These are phyloP conservation scores for Plebejus anna DNA, from an alignment of 2,888 invertebrate genomes.

Conservation along the genomic window DNA sequence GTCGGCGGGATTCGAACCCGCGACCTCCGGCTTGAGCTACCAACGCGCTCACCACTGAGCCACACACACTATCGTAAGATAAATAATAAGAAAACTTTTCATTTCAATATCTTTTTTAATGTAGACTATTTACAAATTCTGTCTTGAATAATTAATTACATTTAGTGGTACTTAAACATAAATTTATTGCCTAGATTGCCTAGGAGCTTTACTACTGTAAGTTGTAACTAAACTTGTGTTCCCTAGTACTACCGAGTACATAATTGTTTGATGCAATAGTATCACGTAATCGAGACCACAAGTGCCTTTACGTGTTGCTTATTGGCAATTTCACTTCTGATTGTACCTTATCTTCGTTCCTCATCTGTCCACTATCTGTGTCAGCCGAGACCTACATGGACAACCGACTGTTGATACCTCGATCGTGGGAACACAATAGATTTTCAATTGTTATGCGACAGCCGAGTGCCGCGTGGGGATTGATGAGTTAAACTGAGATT, in stretches of 20 bases:
- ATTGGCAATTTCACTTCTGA: slow-evolving; percentile 10
- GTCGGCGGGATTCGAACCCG: no score
- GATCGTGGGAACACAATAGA: no score
- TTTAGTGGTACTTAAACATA: not conserved
- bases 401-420: no score
- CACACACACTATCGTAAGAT: no score
- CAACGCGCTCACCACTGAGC: no score
- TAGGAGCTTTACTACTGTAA: not conserved
- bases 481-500: no score
- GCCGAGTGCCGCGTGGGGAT: no score
- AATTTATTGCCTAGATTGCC: not conserved
- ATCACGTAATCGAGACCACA: slow-evolving; percentile 3
- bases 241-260: not conserved
- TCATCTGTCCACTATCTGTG: not conserved
- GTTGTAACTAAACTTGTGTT: not conserved
- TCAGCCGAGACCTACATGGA: no score
- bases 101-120: not conserved
- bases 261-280: slow-evolving; percentile 11
- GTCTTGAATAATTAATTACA: not conserved
- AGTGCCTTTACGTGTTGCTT: slow-evolving; percentile 10
- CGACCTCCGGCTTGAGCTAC: no score
- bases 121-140: not conserved
- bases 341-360: slow-evolving; percentile 20
- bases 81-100: no score
- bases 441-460: no score